Base-by-base conservation (phyloP, 2,113 vertebrate genomes). In the Phrynocephalus versicolor region DNA sequence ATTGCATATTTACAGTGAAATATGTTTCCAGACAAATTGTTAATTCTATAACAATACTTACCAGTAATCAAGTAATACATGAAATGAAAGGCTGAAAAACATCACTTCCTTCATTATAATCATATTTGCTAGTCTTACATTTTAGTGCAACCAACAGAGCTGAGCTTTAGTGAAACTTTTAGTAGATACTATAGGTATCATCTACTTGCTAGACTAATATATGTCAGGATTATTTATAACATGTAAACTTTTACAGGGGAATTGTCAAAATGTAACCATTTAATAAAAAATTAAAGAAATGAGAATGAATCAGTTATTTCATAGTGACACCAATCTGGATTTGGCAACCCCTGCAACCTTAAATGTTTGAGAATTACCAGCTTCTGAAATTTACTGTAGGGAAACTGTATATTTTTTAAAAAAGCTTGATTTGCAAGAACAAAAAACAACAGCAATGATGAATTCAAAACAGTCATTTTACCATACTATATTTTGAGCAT, bases 401-500 rank as follows among this genome's bases (percentile, higher is more conserved):
- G 33, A 70, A 70, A 70, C 2, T 74, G 41, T 45, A 51, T 51
- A 6, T 51, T 51, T 51, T 51, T n/a, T n/a, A n/a, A n/a, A n/a
- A n/a, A 51, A 51, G 5, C 45, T 51, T 51, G 10, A 51, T 51
- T 10, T 51, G 25, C 2, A 27, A 6, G 25, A 27, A 65, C 21
- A 65, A 30, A 12, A 67, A 23, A 10, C n/a, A n/a, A n/a, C n/a
- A 67, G 27, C 79, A 86, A 86, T 33, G 39, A 74, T 76, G 37
- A 55, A 64, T 12, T 33, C 7, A 39, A 10, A 2, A 81, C 86
- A 82, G 6, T 35, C n/a, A 8, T 87, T 19, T 57, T 27, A 78
- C 79, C 85, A 35, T 25, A 81, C 73, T 91, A 89, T 75, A 84
- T 78, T 85, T 60, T 71, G 1, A 62, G 12, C 27, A 85, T 76